Conservation (phyloP, 2,888 invertebrate genomes). For the Spisula solida region DNA sequence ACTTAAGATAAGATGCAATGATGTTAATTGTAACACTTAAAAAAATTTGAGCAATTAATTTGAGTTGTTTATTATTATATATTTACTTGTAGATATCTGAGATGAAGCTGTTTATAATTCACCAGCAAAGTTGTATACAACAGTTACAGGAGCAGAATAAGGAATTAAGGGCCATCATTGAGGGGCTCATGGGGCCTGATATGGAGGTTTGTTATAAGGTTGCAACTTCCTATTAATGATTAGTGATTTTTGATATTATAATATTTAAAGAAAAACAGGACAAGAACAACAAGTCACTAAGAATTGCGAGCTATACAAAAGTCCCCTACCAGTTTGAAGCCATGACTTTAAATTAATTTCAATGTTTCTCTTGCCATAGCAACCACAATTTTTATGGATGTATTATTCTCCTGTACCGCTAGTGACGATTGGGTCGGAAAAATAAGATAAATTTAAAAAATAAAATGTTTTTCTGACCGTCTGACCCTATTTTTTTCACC, state of each 20-base stretch:
- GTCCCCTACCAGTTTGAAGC: no score
- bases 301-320: no score
- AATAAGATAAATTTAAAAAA: no score
- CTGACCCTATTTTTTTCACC: no score
- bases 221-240: not conserved
- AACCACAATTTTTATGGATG: no score
- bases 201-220: constrained; percentile 22
- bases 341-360: no score
- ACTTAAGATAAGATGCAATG: constrained; percentile 14
- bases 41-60: not conserved
- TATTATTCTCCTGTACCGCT: no score
- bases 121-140: constrained; percentile 70
- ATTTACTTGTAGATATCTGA: constrained; percentile 62
- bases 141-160: constrained; percentile 68
- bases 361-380: no score
- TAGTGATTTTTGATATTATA: not conserved
- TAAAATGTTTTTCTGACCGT: no score
- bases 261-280: no score
- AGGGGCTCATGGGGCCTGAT: constrained; percentile 68
- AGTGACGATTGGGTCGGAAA: no score
- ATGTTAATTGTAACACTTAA: constrained; percentile 9
- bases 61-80: constrained; percentile 22
- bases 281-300: no score
- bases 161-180: constrained; percentile 69
- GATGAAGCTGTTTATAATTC: constrained; percentile 66